Evolutionary conservation across 2,888 invertebrate genomes (phyloP), one percentile per base, ranked within the genome.

Genomic region (Pollenia griseotomentosa): DNA sequence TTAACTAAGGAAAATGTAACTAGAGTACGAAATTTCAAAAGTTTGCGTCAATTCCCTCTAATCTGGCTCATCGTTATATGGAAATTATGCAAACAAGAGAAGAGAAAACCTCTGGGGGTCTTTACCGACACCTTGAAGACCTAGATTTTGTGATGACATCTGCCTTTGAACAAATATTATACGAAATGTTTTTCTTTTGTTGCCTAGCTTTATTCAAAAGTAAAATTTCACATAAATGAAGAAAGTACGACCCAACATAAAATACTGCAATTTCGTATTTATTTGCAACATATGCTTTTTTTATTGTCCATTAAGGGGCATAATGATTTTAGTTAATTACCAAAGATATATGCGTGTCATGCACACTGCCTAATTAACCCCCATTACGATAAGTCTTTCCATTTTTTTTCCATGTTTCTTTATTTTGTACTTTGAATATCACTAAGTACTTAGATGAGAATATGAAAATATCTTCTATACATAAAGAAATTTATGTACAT

Each of bases 311-410:
- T 63, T 70, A 74, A 82, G 48, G 74, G 86, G 75, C 75, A 59
- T 74, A 63, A 83, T 83, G 57, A 89, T 90, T 91, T 92, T 89
- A 89, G 90, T 90, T 91, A 92, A 92, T 92, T 92, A 91, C 91
- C 89, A 90, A 87, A 92, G 92, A 92, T 92, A 90, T 91, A 92
- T 92, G 92, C 92, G 90, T 92, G 92, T 91, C 91, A 90, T 90
- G 91, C 89, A 89, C 89, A 91, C 90, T 90, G 91, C 89, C 92
- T 92, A 92, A 92, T 92, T 92, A 92, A 91, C 92, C 90, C 88
- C 89, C 89, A 89, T 89, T 89, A 89, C 83, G 75, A 88, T 71
- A 77, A 85, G 86, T 87, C 65, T 83, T 88, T 55, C 48, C 53
- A 9, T 42, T 40, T 65, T n/a, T 7, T 74, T 19, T 66, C 63